phyloP scores from a whole-genome alignment of 2,797 vertebrate species.

The Mus minutoides region DNA sequence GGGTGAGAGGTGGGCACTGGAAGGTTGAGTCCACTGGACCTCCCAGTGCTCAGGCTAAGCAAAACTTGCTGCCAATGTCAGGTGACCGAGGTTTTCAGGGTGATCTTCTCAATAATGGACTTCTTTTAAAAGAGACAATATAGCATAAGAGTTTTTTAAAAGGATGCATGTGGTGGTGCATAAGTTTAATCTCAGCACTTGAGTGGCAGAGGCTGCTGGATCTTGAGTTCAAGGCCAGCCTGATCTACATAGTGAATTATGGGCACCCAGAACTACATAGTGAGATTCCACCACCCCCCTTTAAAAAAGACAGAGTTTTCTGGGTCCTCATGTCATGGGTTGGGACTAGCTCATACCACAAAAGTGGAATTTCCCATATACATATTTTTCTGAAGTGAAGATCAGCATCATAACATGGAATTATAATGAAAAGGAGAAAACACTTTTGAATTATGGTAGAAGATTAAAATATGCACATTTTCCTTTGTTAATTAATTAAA shows the following conservation, averaged over 20 bases:
- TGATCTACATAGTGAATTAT: not conserved
- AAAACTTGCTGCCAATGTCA: not conserved
- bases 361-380: slow-evolving; percentile 31
- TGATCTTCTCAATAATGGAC: slow-evolving; percentile 13
- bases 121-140: slow-evolving; percentile 18
- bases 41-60: not conserved
- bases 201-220: not conserved
- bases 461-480: slow-evolving; percentile 63
- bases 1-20: not conserved
- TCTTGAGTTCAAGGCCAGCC: not conserved
- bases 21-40: not conserved
- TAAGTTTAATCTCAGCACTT: not conserved
- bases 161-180: accelerated
- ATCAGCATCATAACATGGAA: slow-evolving; percentile 49
- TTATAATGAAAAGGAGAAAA: slow-evolving; percentile 56
- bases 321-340: not conserved
- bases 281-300: not conserved
- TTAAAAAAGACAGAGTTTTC: too few relatives aligned
- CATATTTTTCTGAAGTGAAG: not conserved
- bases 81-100: not conserved
- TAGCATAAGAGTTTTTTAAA: not conserved
- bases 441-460: slow-evolving; percentile 53
- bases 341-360: not conserved
- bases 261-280: not conserved
- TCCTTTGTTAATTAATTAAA: slow-evolving; percentile 72